Base-by-base conservation (phyloP, 2,888 invertebrate genomes). In the Ptychoptera albimana region DNA sequence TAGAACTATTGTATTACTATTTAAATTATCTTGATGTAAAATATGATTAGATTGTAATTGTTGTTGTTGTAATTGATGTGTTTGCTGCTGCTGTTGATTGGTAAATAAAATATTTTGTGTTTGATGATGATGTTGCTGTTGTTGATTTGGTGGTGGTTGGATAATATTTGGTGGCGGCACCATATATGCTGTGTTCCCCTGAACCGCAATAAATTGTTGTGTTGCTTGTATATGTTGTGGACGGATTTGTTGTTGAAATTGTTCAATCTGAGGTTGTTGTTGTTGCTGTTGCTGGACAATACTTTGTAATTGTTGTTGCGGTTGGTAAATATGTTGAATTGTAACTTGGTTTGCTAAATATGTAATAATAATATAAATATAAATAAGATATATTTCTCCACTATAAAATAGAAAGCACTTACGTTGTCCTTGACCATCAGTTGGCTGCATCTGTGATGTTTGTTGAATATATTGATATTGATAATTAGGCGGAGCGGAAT, bases 121-220 rank as follows among this genome's bases (percentile, higher is more conserved):
- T 41, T 48, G 48, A 23, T 23, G 23, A 7, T 23, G 23, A 23
- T 23, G 23, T 8, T 49, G 42, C 35, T 45, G 48, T 31, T 53
- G 53, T 29, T 52, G 51, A 23, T 23, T 23, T 23, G 23, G 23
- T 23, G 23, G 10, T n/a, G 40, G 14, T 31, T 40, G 40, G n/a
- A 52, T 51, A 37, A 54, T 50, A 39, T 54, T 54, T 29, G 54
- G 53, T 8, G 54, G 55, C 8, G 54, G 55, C 39, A 55, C 48
- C 53, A 55, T 54, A 35, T 51, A 55, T 1, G 54, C 51, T 7
- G 54, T 53, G 39, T 51, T 55, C 1, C 54, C 54, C 16, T 54
- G 55, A 8, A 55, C 50, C 1, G 54, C 51, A 9, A 55, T 53
- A 44, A 48, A 54, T 14, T 55, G 54, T 37, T 54, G 55, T 3